Conservation (phyloP, 2,888 invertebrate genomes). For the Tipula helvola region DNA sequence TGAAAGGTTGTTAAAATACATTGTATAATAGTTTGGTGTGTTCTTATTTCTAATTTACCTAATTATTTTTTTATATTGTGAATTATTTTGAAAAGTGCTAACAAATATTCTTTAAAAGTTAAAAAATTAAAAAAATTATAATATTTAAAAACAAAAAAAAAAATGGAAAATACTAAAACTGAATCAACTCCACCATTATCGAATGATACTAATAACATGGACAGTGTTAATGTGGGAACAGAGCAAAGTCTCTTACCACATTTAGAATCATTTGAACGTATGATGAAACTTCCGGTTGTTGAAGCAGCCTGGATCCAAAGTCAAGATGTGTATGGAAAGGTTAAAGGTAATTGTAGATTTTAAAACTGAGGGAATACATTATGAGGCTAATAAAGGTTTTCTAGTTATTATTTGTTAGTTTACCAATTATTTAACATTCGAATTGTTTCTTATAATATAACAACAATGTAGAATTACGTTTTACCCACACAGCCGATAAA, state of each 20-base stretch:
- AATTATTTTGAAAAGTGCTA: not conserved
- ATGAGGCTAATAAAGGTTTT: no score
- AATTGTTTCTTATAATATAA: no score
- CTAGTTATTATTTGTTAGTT: no score
- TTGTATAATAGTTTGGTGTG: not conserved
- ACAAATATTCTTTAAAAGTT: not conserved
- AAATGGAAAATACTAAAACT: not conserved
- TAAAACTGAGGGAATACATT: no score
- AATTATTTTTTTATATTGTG: not conserved
- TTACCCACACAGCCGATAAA: not conserved
- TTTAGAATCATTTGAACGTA: slow-evolving; percentile 42
- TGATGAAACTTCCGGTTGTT: slow-evolving; percentile 43
- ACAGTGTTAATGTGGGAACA: not conserved
- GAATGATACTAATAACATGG: not conserved
- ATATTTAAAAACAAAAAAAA: not conserved
- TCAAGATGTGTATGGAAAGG: slow-evolving; percentile 43
- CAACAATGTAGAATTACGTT: no score
- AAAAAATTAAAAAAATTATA: not conserved
- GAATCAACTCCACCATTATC: not conserved
- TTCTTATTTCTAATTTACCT: not conserved
- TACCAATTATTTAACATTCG: no score
- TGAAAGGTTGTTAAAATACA: not conserved
- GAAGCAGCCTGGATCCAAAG: slow-evolving; percentile 44
- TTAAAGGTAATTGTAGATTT: slow-evolving; percentile 36
- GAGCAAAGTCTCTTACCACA: slow-evolving; percentile 30